Evolutionary conservation across 2,797 vertebrate genomes (phyloP), one percentile per base, ranked within the genome.

Genomic region (Melanotaenia maccullochi): DNA sequence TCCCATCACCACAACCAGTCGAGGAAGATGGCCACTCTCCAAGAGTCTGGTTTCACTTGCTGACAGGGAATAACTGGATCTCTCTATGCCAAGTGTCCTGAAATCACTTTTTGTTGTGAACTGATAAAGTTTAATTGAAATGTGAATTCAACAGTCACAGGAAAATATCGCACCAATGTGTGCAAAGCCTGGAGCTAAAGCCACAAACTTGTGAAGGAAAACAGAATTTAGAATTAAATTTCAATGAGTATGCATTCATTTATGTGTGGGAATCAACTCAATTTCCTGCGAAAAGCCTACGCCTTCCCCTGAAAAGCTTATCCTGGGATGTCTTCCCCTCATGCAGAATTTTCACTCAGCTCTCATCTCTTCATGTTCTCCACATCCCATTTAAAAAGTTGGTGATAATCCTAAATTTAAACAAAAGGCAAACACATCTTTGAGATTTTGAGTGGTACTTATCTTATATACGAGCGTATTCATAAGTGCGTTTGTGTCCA

Each of bases 391-490:
- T 78, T 65, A 69, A 70, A 73, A 64, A 64, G 77, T 82, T 77
- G 71, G 64, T 38, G 9, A 38, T 88, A 88, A 91, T 86, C 83
- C 82, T 7, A 55, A 60, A 16, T 85, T 90, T 73, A 85, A 90
- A 90, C 85, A 85, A 73, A 73, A 81, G 42, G 40, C 79, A 70
- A 66, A 76, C 60, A 44, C 71, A 55, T 73, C 65, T 68, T 75
- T 12, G 51, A 11, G 79, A 82, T 54, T 79, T 40, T 14, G 56
- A 80, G 62, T 47, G 44, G 52, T 57, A 81, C 79, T 74, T 58
- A 25, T 73, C 74, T 63, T 67, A 22, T 64, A 47, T 58, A 36
- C 8, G 69, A 62, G 59, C 40, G 42, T 67, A n/a, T 66, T 44
- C 32, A 30, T 20, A 38, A 24, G 25, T 40, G 71, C 60, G 73